Evolutionary conservation across 2,797 vertebrate species (phyloP).

Genomic region (Heteromormyrus szaboi): DNA sequence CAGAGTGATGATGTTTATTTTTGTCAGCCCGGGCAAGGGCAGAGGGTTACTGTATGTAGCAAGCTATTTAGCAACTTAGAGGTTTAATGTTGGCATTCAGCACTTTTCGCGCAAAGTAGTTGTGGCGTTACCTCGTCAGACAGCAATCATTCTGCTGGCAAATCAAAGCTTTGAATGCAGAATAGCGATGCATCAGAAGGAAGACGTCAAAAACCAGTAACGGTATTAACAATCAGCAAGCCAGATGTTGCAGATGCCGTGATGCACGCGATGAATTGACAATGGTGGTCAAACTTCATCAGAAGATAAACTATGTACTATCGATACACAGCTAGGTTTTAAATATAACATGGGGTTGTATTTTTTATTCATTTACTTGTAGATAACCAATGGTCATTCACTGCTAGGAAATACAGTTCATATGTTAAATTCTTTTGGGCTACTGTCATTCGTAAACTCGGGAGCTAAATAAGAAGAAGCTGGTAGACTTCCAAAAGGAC

Average conservation of each 20-base stretch:
- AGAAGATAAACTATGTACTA: neutral
- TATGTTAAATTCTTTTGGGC: neutral
- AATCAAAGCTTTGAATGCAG: neutral
- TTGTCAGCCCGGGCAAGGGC: conserved; percentile 28
- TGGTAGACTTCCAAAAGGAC: neutral
- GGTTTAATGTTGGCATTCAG: conserved; percentile 14
- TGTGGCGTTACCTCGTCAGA: neutral
- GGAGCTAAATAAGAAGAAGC: neutral
- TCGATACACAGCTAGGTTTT: neutral
- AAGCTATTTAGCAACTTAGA: conserved; percentile 14
- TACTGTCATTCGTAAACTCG: neutral
- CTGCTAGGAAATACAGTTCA: neutral
- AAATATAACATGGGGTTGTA: neutral
- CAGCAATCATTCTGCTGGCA: neutral
- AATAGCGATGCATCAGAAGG: neutral
- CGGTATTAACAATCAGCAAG: neutral
- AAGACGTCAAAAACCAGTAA: neutral
- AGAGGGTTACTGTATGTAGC: conserved; percentile 5
- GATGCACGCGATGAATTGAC: neutral
- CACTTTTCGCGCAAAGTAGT: neutral
- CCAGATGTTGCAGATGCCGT: neutral
- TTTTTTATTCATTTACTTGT: neutral
- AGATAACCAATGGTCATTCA: neutral
- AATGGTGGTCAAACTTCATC: neutral
- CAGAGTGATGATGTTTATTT: conserved; percentile 43